Conservation (phyloP, 2,113 vertebrate species). For the Scartelaos histophorus region DNA sequence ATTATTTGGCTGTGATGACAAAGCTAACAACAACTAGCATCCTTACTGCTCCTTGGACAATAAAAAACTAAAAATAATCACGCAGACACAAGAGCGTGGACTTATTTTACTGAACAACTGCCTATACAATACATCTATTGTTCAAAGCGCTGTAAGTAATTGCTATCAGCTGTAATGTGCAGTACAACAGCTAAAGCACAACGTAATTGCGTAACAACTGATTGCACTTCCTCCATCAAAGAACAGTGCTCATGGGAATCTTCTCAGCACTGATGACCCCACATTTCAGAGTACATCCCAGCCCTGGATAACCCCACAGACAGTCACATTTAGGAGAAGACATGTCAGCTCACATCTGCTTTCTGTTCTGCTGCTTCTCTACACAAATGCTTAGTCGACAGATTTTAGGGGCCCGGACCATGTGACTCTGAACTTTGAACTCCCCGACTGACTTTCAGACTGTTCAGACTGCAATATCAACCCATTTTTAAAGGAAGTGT, state of each 20-base stretch:
- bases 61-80: too few species aligned
- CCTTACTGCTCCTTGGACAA: too few species aligned
- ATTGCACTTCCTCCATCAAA: not conserved
- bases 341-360: slow-evolving; percentile 42
- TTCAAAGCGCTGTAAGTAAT: too few species aligned
- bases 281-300: not conserved
- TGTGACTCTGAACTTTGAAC: slow-evolving; percentile 38
- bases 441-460: slow-evolving; percentile 14
- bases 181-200: not conserved
- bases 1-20: too few species aligned
- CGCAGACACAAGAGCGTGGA: too few species aligned
- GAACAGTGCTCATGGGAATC: not conserved
- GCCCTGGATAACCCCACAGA: not conserved
- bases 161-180: too few species aligned
- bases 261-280: not conserved
- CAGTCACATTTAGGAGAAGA: not conserved
- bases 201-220: not conserved
- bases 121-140: too few species aligned
- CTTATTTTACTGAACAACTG: too few species aligned
- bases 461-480: not conserved
- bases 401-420: slow-evolving; percentile 46
- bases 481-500: too few species aligned
- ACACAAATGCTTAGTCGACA: slow-evolving; percentile 39
- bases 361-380: slow-evolving; percentile 33
- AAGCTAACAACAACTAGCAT: too few species aligned